Conservation (phyloP, 2,113 vertebrate species). For the Prunella himalayana region DNA sequence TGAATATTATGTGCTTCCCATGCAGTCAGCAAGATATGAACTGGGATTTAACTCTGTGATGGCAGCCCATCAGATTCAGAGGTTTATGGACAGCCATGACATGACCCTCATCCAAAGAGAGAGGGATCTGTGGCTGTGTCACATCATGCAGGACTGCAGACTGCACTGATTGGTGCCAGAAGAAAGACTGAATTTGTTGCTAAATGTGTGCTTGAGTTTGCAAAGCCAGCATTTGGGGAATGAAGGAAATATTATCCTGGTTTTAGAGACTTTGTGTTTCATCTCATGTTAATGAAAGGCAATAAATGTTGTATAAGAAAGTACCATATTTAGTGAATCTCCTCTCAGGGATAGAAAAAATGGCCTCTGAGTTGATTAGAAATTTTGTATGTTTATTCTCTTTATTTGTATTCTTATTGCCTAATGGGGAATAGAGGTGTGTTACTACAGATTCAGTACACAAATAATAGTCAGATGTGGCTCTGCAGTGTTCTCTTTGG, state of each 20-base stretch:
- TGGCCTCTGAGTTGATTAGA: not conserved
- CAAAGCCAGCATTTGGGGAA: not conserved
- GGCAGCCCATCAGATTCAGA: not conserved
- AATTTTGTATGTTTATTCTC: not conserved
- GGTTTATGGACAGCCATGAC: not conserved
- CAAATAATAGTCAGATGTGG: not conserved
- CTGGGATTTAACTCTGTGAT: not conserved
- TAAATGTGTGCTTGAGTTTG: not conserved
- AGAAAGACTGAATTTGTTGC: not conserved
- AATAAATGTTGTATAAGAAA: not conserved
- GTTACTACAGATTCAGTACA: not conserved
- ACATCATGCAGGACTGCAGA: not conserved
- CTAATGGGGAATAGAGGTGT: accelerated
- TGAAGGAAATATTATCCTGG: not conserved
- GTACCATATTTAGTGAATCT: not conserved
- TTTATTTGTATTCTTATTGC: not conserved
- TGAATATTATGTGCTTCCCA: not conserved
- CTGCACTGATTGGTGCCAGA: not conserved
- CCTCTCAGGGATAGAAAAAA: not conserved
- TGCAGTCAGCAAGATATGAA: not conserved
- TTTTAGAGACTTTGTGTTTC: not conserved
- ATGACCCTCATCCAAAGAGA: not conserved
- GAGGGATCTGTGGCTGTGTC: not conserved
- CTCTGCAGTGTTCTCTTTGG: not conserved
- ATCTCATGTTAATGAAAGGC: not conserved